phyloP scores from a whole-genome alignment of 1,140 invertebrate species.

The Tetragnatha versicolor region DNA sequence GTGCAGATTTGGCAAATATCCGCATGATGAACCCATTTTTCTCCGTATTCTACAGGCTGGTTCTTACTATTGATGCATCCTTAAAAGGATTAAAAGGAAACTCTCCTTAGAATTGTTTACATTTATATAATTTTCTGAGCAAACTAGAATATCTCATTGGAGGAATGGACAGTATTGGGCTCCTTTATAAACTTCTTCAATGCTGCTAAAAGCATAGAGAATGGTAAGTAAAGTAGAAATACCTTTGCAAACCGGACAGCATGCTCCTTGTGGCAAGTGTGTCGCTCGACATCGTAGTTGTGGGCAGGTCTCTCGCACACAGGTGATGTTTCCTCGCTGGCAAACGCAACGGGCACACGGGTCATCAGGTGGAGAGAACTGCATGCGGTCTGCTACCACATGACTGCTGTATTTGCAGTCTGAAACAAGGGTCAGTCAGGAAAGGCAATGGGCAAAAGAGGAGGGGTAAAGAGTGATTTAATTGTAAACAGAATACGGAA shows the following conservation, averaged over 20 bases:
- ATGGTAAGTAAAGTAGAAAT: background rate
- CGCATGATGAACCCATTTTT: constrained; percentile 36
- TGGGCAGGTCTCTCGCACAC: constrained; percentile 41
- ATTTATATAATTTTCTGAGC: background rate
- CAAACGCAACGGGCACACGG: constrained; percentile 41
- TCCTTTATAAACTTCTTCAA: background rate
- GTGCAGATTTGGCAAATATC: constrained; percentile 50
- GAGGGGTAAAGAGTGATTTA: background rate
- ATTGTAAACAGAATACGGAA: background rate
- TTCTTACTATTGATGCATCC: constrained; percentile 32
- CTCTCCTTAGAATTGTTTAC: background rate
- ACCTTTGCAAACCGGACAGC: constrained; percentile 56
- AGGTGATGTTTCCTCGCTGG: constrained; percentile 36
- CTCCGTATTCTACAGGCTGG: constrained; percentile 25
- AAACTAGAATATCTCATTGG: background rate
- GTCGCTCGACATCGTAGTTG: constrained; percentile 34
- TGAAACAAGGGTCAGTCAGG: constrained; percentile 8
- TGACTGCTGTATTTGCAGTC: constrained; percentile 46
- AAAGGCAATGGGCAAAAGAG: background rate
- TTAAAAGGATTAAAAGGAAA: background rate
- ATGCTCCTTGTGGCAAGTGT: constrained; percentile 16
- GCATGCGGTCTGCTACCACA: constrained; percentile 23
- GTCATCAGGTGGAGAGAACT: constrained; percentile 49
- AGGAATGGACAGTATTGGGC: background rate
- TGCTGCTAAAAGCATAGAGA: background rate